Conservation (phyloP, 2,797 vertebrate species). For the Cynopterus sphinx region DNA sequence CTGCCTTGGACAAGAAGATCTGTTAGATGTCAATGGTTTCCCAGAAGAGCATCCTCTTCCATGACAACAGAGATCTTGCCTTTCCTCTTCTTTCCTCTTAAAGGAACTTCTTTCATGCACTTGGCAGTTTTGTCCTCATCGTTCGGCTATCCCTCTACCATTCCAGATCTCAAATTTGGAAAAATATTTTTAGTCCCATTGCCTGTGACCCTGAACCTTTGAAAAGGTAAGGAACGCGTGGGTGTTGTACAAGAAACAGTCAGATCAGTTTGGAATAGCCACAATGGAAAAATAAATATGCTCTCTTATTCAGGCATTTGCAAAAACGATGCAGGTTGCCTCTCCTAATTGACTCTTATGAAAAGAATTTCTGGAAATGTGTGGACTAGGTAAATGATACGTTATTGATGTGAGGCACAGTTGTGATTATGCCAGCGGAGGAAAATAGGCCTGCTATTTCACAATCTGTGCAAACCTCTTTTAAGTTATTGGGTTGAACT, state of each 20-base stretch:
- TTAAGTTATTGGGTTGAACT: background rate
- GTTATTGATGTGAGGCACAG: background rate
- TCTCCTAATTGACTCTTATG: background rate
- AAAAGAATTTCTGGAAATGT: background rate
- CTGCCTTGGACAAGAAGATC: background rate
- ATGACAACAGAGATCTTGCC: rapidly evolving
- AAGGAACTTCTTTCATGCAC: background rate
- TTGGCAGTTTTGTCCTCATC: background rate
- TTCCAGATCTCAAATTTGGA: background rate
- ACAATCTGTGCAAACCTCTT: background rate
- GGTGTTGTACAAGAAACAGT: background rate
- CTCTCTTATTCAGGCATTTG: background rate
- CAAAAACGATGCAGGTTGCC: background rate
- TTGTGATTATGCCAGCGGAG: background rate
- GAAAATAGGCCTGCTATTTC: background rate
- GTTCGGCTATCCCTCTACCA: background rate
- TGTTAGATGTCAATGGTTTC: background rate
- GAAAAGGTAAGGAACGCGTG: background rate
- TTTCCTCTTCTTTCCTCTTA: background rate
- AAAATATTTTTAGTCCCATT: background rate
- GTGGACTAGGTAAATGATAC: background rate
- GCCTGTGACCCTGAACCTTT: background rate
- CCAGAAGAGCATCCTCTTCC: rapidly evolving
- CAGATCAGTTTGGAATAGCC: background rate
- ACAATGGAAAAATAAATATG: background rate